Conservation (phyloP, 2,113 vertebrate species). For the Chaetodon trifascialis region DNA sequence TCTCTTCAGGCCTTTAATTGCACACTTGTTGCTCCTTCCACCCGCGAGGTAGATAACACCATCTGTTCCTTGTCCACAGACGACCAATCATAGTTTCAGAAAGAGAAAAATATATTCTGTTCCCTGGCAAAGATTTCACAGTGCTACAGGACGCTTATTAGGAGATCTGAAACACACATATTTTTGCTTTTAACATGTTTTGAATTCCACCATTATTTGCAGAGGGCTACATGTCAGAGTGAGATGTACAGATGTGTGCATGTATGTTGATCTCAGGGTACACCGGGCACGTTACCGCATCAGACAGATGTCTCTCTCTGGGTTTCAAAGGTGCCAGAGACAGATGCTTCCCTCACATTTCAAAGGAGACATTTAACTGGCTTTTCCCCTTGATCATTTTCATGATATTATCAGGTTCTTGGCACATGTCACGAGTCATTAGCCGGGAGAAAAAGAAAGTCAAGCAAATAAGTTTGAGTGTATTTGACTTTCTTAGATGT, state of each 20-base stretch:
- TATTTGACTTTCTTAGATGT: conserved; percentile 6
- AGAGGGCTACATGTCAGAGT: background rate
- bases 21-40: conserved; percentile 77
- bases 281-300: conserved; percentile 27
- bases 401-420: conserved; percentile 74
- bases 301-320: conserved; percentile 66
- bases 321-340: conserved; percentile 69
- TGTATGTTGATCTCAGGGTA: background rate
- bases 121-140: conserved; percentile 76
- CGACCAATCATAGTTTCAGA: conserved; percentile 71
- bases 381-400: conserved; percentile 80
- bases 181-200: conserved; percentile 8
- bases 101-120: conserved; percentile 68
- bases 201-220: background rate
- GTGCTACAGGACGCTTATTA: conserved; percentile 42
- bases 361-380: conserved; percentile 78
- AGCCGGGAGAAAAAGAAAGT: conserved; percentile 34
- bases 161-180: background rate
- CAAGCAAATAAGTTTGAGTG: conserved; percentile 27
- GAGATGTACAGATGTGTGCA: background rate
- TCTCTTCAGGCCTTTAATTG: conserved; percentile 79
- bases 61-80: conserved; percentile 78
- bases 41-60: conserved; percentile 68
- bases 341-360: conserved; percentile 82
- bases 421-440: conserved; percentile 65